phyloP scores from a whole-genome alignment of 2,113 vertebrate species.

The Mus pahari region DNA sequence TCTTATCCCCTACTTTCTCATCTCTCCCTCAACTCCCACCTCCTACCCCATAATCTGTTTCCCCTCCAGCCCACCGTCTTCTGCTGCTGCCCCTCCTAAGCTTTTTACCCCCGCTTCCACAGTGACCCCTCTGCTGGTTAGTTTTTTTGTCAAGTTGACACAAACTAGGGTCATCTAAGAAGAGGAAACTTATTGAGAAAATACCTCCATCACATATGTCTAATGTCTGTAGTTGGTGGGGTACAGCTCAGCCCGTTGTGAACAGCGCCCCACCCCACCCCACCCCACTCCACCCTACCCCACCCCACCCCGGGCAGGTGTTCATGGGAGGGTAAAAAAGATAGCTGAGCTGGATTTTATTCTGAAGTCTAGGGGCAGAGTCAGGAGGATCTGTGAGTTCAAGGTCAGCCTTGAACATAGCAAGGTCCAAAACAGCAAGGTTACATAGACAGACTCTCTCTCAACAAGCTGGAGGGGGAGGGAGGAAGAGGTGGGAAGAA shows the following conservation, averaged over 20 bases:
- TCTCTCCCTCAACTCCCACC: neutral
- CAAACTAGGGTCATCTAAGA: neutral
- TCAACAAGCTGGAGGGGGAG: neutral
- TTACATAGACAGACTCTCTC: neutral
- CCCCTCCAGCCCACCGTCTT: too few relatives aligned
- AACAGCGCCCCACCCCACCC: neutral
- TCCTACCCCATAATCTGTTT: neutral
- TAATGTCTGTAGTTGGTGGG: neutral
- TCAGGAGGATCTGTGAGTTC: neutral
- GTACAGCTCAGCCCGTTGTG: neutral
- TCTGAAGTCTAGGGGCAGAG: neutral
- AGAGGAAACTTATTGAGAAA: neutral
- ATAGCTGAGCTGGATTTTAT: neutral
- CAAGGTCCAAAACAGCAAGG: neutral
- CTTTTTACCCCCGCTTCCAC: too few relatives aligned
- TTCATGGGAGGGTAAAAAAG: neutral
- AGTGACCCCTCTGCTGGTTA: neutral
- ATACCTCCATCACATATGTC: neutral
- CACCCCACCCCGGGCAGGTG: neutral
- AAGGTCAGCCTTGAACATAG: neutral
- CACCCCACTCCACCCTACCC: too few relatives aligned
- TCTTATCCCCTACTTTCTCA: too few relatives aligned
- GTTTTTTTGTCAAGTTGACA: neutral
- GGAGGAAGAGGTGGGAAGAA: rapidly evolving
- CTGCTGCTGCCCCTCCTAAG: neutral